phyloP scores from a whole-genome alignment of 2,888 invertebrate genomes.

The Phortica magna region DNA sequence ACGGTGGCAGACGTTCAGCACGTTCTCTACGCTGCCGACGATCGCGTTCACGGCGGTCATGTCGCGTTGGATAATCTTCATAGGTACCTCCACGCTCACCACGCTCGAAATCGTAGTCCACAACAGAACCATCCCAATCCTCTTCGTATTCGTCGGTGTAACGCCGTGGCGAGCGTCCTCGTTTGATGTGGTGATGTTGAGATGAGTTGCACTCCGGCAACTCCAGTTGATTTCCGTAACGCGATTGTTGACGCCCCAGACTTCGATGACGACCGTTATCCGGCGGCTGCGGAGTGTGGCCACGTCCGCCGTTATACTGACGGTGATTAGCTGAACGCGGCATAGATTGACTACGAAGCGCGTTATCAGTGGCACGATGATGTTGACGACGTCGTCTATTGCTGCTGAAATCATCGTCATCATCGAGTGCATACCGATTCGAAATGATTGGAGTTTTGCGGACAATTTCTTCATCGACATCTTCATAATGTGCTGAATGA shows the following conservation, averaged over 20 bases:
- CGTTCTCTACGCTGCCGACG: constrained; percentile 58
- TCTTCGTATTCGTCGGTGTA: constrained; percentile 68
- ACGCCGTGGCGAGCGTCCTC: constrained; percentile 63
- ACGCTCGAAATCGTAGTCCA: constrained; percentile 50
- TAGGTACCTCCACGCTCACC: constrained; percentile 53
- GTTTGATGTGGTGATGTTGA: constrained; percentile 47
- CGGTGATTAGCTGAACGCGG: constrained; percentile 71
- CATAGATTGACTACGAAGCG: constrained; percentile 75
- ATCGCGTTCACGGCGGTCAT: constrained; percentile 36
- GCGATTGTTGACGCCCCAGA: constrained; percentile 62
- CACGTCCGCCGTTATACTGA: constrained; percentile 43
- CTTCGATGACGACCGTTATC: constrained; percentile 49
- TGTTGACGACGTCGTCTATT: constrained; percentile 41
- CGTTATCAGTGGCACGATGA: constrained; percentile 45
- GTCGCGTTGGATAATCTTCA: constrained; percentile 60
- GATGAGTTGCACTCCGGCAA: constrained; percentile 65
- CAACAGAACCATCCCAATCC: constrained; percentile 67
- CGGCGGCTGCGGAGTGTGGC: constrained; percentile 37
- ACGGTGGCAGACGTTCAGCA: constrained; percentile 75
- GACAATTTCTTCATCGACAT: constrained; percentile 73
- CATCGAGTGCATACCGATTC: constrained; percentile 85
- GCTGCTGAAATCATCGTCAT: constrained; percentile 55
- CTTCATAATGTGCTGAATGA: constrained; percentile 66
- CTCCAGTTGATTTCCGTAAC: constrained; percentile 74
- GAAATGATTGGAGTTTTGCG: constrained; percentile 83